phyloP scores from a whole-genome alignment of 2,113 vertebrate species.

The Tachuris rubrigastra region DNA sequence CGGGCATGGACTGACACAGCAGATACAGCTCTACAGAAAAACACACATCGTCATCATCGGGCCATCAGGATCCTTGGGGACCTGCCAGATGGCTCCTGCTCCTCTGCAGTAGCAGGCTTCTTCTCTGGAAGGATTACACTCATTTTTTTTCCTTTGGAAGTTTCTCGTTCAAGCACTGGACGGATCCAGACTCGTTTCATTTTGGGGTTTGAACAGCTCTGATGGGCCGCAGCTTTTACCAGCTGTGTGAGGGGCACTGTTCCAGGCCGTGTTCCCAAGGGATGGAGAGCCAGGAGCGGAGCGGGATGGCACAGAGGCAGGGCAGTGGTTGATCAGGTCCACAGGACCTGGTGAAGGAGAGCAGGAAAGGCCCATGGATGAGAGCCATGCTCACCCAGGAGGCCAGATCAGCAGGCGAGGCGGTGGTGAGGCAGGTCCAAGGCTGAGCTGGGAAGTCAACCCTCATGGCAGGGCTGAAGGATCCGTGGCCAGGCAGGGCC shows the following conservation, averaged over 20 bases:
- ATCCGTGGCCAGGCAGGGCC: neutral
- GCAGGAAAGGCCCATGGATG: neutral
- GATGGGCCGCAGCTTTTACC: neutral
- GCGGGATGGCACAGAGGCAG: fast-evolving
- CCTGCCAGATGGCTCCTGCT: neutral
- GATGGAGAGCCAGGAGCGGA: neutral
- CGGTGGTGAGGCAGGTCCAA: neutral
- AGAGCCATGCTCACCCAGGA: neutral
- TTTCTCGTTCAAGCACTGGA: neutral
- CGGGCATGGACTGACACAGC: neutral
- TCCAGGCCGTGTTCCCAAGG: neutral
- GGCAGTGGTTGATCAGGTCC: neutral
- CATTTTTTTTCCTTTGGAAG: neutral
- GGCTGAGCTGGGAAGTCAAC: neutral
- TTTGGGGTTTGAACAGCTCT: neutral
- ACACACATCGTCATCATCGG: neutral
- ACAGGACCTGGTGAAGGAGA: fast-evolving
- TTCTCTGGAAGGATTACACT: neutral
- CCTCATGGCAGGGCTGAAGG: neutral
- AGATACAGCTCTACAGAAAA: neutral
- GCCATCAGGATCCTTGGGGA: neutral
- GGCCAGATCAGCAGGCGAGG: neutral
- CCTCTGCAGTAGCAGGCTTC: neutral
- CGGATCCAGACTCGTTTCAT: neutral
- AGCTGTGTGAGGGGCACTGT: neutral